Conservation (phyloP, 2,797 vertebrate species). For the Propithecus perrieri region DNA sequence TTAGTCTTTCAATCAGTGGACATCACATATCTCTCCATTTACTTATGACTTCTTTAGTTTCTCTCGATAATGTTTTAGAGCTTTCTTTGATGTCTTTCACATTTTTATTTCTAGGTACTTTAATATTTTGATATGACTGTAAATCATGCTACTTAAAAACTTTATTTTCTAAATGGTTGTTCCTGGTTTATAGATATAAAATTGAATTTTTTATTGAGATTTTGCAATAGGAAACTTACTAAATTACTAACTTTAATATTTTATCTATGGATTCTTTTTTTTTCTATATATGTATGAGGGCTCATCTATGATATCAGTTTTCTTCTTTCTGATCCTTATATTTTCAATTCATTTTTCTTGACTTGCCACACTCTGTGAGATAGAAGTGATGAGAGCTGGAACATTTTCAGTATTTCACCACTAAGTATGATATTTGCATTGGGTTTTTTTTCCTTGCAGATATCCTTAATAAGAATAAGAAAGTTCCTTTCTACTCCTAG, state of each 20-base stretch:
- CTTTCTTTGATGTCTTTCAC: not conserved
- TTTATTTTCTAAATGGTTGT: not conserved
- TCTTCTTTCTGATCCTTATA: not conserved
- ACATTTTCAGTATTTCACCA: not conserved
- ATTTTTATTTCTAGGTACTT: not conserved
- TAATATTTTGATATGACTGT: not conserved
- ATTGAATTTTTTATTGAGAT: not conserved
- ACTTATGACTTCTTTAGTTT: not conserved
- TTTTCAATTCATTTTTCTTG: not conserved
- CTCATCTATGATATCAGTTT: not conserved
- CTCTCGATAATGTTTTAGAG: not conserved
- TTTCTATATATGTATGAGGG: not conserved
- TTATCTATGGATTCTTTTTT: not conserved
- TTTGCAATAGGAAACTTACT: not conserved
- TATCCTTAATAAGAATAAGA: not conserved
- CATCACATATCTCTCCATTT: not conserved
- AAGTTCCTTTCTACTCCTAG: not conserved
- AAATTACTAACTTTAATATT: not conserved
- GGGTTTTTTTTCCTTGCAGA: not conserved
- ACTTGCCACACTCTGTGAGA: not conserved
- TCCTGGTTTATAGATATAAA: not conserved
- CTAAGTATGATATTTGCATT: not conserved
- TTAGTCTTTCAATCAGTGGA: not conserved
- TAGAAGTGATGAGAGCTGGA: not conserved
- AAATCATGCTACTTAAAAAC: not conserved